A percentile compares a stretch with the other conserved stretches of the same genome.
phyloP scores from a whole-genome alignment of 1,140 invertebrate species.

The Agrilus planipennis region DNA sequence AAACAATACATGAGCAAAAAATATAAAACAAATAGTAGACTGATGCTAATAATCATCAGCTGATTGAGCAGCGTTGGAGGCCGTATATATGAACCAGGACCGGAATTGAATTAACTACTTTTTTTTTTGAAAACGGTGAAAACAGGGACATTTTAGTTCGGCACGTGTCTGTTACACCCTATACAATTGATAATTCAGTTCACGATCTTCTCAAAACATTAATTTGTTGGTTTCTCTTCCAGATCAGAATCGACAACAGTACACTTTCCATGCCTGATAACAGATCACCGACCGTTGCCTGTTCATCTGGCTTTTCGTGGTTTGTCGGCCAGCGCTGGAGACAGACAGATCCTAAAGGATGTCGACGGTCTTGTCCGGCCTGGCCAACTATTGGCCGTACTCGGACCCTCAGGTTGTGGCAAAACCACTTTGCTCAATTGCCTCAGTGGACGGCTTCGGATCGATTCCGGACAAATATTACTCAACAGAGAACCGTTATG shows the following conservation, averaged over 20 bases:
- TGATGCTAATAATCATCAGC: too few species aligned
- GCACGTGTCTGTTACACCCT: too few species aligned
- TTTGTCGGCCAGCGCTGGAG: constrained; percentile 38
- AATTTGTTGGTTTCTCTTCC: constrained; percentile 23
- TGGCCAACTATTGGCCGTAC: constrained; percentile 68
- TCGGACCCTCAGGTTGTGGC: constrained; percentile 71
- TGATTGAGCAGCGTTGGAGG: too few species aligned
- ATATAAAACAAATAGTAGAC: too few species aligned
- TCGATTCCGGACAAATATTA: constrained; percentile 57
- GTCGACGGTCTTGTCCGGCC: constrained; percentile 64
- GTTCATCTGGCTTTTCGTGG: constrained; percentile 59
- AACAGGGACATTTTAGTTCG: too few species aligned
- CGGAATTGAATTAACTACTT: too few species aligned
- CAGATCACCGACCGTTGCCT: constrained; percentile 40
- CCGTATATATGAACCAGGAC: too few species aligned
- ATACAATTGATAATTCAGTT: neutral
- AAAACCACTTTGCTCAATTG: constrained; percentile 74
- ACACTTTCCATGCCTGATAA: constrained; percentile 36
- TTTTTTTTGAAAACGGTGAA: too few species aligned
- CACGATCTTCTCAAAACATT: neutral
- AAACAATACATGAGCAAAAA: too few species aligned
- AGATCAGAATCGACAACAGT: constrained; percentile 35
- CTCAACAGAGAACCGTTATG: constrained; percentile 63
- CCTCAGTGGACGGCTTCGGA: constrained; percentile 54
- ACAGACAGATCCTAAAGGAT: constrained; percentile 53